phyloP scores from a whole-genome alignment of 2,797 vertebrate species.

The Novumbra hubbsi region DNA sequence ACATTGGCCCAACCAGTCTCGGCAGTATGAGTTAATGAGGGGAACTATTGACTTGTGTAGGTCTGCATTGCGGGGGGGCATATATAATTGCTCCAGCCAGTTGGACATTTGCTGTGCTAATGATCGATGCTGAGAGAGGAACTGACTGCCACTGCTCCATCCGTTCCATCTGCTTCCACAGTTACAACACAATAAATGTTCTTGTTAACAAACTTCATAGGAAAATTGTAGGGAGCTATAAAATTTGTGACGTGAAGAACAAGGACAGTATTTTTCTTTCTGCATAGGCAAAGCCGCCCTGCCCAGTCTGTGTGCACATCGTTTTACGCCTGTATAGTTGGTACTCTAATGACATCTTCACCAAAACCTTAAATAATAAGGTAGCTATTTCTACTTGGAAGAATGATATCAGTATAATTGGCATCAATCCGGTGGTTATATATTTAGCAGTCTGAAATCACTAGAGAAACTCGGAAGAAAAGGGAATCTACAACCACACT shows the following conservation, averaged over 20 bases:
- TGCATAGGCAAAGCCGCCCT: too few species aligned
- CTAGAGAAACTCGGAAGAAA: too few species aligned
- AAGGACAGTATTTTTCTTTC: neutral
- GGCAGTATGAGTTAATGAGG: constrained; percentile 44
- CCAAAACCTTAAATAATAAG: too few species aligned
- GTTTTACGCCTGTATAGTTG: too few species aligned
- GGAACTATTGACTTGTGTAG: constrained; percentile 33
- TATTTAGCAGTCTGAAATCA: too few species aligned
- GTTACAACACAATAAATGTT: constrained; percentile 3
- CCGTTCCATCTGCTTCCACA: constrained; percentile 17
- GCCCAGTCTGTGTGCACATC: too few species aligned
- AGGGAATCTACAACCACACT: too few species aligned
- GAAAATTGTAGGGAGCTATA: neutral
- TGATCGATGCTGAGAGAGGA: constrained; percentile 37
- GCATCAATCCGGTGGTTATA: too few species aligned
- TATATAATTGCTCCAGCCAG: constrained; percentile 43
- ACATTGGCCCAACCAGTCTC: constrained; percentile 2
- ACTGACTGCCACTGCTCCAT: neutral
- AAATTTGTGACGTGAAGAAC: neutral
- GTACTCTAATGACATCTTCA: too few species aligned
- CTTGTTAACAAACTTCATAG: constrained; percentile 9
- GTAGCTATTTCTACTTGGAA: too few species aligned
- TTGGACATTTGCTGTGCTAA: constrained; percentile 32
- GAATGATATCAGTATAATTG: too few species aligned
- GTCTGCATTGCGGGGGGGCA: constrained; percentile 26